A percentile compares a stretch with the other conserved stretches of the same genome.
These are phyloP conservation scores for Seira musarum DNA, from an alignment of 2,888 invertebrate genomes.

Conservation along the genomic window DNA sequence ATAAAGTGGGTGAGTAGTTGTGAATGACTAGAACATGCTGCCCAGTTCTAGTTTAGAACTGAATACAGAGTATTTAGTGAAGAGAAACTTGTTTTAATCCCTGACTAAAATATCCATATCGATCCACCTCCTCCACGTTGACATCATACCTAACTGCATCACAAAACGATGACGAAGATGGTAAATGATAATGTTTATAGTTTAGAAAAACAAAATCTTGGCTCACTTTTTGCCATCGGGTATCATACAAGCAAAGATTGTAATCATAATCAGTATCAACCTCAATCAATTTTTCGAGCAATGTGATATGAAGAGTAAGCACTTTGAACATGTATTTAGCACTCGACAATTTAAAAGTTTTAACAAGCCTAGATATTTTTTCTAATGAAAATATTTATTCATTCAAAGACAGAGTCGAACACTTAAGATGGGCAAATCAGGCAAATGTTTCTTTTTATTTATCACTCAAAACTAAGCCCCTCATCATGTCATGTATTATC, in stretches of 20 bases:
- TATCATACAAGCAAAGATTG: no score
- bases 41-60: no score
- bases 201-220: background rate
- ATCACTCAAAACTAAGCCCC: no score
- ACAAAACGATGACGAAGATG: conserved; percentile 16
- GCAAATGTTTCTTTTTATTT: no score
- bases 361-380: no score
- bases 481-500: no score
- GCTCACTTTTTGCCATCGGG: background rate
- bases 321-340: no score
- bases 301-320: background rate
- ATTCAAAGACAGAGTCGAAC: no score
- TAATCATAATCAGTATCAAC: no score
- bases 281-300: conserved; percentile 12
- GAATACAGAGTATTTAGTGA: background rate
- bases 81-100: conserved; percentile 52
- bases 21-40: conserved; percentile 5
- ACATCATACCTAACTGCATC: conserved; percentile 36
- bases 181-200: conserved; percentile 27
- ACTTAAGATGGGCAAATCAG: no score
- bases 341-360: no score
- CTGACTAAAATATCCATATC: background rate
- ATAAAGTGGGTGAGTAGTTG: conserved; percentile 50
- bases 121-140: conserved; percentile 37
- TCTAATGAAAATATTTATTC: no score